Evolutionary conservation across 2,888 invertebrate species (phyloP).

Genomic region (Danaus chrysippus): DNA sequence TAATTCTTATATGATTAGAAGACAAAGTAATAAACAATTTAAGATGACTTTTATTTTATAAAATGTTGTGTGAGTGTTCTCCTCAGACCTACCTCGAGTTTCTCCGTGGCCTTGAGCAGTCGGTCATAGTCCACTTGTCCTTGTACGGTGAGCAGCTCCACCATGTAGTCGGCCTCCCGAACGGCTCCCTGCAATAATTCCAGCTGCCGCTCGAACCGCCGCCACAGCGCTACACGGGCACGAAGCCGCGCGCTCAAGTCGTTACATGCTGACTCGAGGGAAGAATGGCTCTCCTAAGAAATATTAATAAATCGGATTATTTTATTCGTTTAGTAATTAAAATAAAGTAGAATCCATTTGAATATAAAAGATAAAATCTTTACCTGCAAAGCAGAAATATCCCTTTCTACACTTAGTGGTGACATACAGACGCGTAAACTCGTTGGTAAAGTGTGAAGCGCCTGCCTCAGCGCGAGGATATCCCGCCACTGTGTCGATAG

Average conservation of each 20-base stretch:
- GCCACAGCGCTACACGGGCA: conserved; percentile 84
- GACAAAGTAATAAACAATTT: too few relatives aligned
- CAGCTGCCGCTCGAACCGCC: conserved; percentile 86
- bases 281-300: conserved; percentile 84
- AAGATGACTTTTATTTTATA: too few relatives aligned
- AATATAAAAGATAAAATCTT: conserved; percentile 20
- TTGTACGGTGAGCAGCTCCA: conserved; percentile 89
- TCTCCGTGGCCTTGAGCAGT: conserved; percentile 88
- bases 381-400: conserved; percentile 82
- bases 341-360: too few relatives aligned
- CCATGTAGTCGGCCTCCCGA: conserved; percentile 92
- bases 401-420: conserved; percentile 86
- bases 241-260: conserved; percentile 82
- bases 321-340: too few relatives aligned
- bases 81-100: conserved; percentile 84
- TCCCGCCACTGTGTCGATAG: conserved; percentile 87
- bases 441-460: conserved; percentile 87
- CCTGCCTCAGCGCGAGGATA: conserved; percentile 85
- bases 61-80: too few relatives aligned
- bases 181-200: conserved; percentile 90
- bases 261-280: conserved; percentile 84
- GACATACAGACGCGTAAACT: conserved; percentile 87
- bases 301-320: background rate
- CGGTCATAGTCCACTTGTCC: conserved; percentile 92
- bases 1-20: too few relatives aligned